These are phyloP conservation scores for Pogonomyrmex californicus DNA, from an alignment of 1,140 invertebrate species.

Conservation along the genomic window DNA sequence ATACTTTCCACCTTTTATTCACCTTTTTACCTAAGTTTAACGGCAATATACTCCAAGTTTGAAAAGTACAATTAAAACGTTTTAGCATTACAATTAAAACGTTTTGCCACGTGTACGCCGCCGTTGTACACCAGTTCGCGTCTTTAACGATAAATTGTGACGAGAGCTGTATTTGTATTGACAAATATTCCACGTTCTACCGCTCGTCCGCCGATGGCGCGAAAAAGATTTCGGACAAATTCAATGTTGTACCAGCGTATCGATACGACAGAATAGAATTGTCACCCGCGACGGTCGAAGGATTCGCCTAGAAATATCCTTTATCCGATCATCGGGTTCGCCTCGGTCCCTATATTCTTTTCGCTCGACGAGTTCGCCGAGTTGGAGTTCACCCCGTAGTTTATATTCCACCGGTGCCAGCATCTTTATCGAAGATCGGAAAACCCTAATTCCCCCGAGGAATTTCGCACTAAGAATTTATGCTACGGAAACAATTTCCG, in stretches of 20 bases:
- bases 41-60: neutral
- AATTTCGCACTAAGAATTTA: slow-evolving; percentile 61
- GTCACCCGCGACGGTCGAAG: slow-evolving; percentile 12
- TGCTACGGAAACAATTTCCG: slow-evolving; percentile 59
- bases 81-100: no score
- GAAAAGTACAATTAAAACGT: neutral
- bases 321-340: slow-evolving; percentile 41
- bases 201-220: neutral
- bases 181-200: slow-evolving; percentile 40
- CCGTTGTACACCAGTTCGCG: neutral
- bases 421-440: slow-evolving; percentile 62
- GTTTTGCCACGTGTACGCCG: no score
- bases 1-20: neutral
- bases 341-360: slow-evolving; percentile 13
- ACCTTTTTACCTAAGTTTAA: neutral
- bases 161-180: neutral
- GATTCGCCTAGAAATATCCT: slow-evolving; percentile 47
- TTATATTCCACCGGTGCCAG: slow-evolving; percentile 57
- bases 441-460: slow-evolving; percentile 59
- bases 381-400: slow-evolving; percentile 36
- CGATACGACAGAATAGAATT: slow-evolving; percentile 9
- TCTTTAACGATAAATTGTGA: neutral
- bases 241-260: slow-evolving; percentile 25
- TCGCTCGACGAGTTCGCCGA: slow-evolving; percentile 27
- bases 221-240: slow-evolving; percentile 42